Evolutionary conservation across 2,113 vertebrate genomes (phyloP), one percentile per base, ranked within the genome.

Genomic region (Synodontis membranacea): DNA sequence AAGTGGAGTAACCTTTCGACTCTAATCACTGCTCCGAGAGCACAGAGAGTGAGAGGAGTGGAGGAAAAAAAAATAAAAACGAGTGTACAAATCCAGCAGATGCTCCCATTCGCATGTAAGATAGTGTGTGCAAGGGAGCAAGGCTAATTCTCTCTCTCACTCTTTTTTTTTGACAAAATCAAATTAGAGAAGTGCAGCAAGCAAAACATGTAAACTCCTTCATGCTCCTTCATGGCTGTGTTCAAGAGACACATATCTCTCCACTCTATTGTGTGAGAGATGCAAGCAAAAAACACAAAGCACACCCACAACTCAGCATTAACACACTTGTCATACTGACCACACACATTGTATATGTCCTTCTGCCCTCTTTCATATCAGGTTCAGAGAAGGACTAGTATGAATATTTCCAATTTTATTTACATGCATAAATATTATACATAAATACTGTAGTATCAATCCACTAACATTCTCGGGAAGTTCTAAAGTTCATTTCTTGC

Each of bases 1-100:
- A 95, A 94, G 94, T 92, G 92, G 93, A 85, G 91, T 92, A 94
- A 92, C 92, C 94, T 94, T 93, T 92, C 93, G 92, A 93, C 93
- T 94, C 92, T 93, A 95, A 95, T 94, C 94, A 95, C 92, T 89
- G 91, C 89, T 92, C 90, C 89, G 90, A 93, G 91, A 90, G 91
- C 75, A 84, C 62, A 91, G 88, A 89, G 81, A 86, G 78, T 15
- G 62, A 80, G 54, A 46, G 48, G 72, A 58, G 76, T 56, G 83
- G 83, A 86, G 83, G 56, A 34, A 25, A 80, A 88, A 88, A 90
- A 93, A 92, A 93, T 85, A 91, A 92, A 91, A 92, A 92, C 91
- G 92, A 93, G 94, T 94, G 93, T 93, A 93, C 91, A 89, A 91
- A 92, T 91, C 86, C 85, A 90, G 90, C 91, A 87, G 91, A 91